Conservation (phyloP, 2,888 invertebrate genomes). For the Epinotia bilunana region DNA sequence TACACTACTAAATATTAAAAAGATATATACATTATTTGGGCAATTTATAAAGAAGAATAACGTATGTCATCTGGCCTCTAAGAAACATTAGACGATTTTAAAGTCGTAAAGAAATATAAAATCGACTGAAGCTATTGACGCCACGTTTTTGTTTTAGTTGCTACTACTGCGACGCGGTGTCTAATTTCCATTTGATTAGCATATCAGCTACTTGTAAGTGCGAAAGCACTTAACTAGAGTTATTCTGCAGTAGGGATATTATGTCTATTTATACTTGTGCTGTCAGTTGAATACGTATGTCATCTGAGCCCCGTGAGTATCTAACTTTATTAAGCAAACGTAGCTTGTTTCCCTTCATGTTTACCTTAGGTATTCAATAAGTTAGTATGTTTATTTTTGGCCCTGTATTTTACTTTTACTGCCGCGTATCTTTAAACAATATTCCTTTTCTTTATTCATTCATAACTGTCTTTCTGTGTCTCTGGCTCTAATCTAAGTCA, state of each 20-base stretch:
- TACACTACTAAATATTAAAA: too few relatives aligned
- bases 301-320: neutral
- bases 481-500: neutral
- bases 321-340: neutral
- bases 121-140: neutral
- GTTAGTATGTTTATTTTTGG: neutral
- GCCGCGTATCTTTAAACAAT: neutral
- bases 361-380: neutral
- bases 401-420: neutral
- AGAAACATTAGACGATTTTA: neutral
- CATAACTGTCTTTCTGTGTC: neutral
- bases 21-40: too few relatives aligned
- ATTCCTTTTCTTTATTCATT: neutral
- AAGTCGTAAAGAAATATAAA: neutral
- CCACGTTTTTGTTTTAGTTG: conserved; percentile 1
- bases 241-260: conserved; percentile 16
- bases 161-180: conserved; percentile 17
- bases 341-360: neutral
- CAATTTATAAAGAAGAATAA: neutral
- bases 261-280: conserved; percentile 11
- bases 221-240: conserved; percentile 37
- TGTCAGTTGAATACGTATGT: conserved; percentile 8
- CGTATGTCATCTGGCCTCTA: neutral
- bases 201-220: conserved; percentile 34
- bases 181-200: conserved; percentile 39